Evolutionary conservation across 2,113 vertebrate genomes (phyloP).

Genomic region (Nothocercus julius): DNA sequence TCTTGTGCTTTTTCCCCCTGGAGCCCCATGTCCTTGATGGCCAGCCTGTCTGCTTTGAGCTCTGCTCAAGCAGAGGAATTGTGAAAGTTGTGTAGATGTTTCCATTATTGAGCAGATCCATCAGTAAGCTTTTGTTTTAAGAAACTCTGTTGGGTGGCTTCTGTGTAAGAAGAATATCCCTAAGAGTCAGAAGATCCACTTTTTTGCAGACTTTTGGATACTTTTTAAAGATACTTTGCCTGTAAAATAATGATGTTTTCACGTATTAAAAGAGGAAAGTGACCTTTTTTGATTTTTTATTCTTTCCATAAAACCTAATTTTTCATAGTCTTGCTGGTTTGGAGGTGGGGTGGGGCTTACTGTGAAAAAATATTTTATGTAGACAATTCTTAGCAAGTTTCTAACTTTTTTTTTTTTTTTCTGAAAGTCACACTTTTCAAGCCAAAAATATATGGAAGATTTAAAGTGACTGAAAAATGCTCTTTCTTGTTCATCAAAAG

Average conservation of each 20-base stretch:
- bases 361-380: not conserved
- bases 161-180: not conserved
- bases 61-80: not conserved
- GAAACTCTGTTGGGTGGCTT: not conserved
- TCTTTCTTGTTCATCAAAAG: not conserved
- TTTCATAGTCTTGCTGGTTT: not conserved
- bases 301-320: not conserved
- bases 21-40: fast-evolving
- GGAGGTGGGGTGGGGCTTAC: not conserved
- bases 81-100: not conserved
- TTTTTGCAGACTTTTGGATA: not conserved
- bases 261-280: not conserved
- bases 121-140: not conserved
- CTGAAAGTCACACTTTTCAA: not conserved
- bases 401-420: not conserved
- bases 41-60: fast-evolving
- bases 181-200: not conserved
- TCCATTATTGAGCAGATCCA: not conserved
- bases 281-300: not conserved
- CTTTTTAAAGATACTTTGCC: not conserved
- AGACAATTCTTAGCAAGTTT: not conserved
- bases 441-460: not conserved
- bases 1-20: not conserved
- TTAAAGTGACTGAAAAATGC: not conserved
- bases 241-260: not conserved